A percentile compares a stretch with the other conserved stretches of the same genome.
These are phyloP conservation scores for Camelus bactrianus DNA, from an alignment of 2,113 vertebrate genomes.

Conservation along the genomic window DNA sequence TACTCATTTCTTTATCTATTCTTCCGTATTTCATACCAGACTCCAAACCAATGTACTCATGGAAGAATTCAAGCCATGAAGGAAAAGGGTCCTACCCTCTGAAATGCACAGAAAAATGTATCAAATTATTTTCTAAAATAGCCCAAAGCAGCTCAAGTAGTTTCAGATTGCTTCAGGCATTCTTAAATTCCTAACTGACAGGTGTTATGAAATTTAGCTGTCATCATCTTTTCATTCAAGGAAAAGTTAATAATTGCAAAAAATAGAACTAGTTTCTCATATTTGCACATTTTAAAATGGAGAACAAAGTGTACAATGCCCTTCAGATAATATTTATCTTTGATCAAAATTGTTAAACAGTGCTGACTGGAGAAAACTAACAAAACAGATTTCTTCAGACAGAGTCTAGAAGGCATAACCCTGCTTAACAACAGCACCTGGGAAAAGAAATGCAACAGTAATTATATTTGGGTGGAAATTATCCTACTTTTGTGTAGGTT, in stretches of 20 bases:
- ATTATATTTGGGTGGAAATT: background rate
- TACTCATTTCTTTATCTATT: background rate
- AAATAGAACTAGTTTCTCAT: background rate
- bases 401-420: background rate
- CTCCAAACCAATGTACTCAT: background rate
- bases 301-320: constrained; percentile 28
- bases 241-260: constrained; percentile 63
- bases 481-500: background rate
- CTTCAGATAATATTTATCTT: constrained; percentile 54
- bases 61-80: constrained; percentile 11
- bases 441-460: background rate
- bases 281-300: constrained; percentile 44
- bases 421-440: background rate
- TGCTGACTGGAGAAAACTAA: constrained; percentile 55
- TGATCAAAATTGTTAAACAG: constrained; percentile 23
- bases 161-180: constrained; percentile 68
- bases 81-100: constrained; percentile 38
- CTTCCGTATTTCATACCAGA: background rate
- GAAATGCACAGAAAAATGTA: constrained; percentile 49
- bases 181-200: constrained; percentile 66
- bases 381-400: background rate
- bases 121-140: constrained; percentile 80
- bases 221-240: constrained; percentile 62
- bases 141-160: constrained; percentile 60
- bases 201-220: constrained; percentile 49